Evolutionary conservation across 2,888 invertebrate species (phyloP).

Genomic region (Ophraella communa): DNA sequence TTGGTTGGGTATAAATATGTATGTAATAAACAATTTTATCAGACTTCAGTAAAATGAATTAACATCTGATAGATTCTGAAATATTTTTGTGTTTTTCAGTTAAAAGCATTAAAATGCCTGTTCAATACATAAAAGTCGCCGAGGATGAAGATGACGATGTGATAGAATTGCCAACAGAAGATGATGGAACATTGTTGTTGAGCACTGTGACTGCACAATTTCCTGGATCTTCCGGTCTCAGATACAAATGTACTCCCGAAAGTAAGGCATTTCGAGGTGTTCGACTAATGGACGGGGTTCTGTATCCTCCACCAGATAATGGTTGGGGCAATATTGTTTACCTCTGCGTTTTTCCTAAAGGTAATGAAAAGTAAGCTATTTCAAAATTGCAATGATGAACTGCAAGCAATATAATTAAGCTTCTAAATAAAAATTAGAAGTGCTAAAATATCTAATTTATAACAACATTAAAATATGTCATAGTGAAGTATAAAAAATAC

Average conservation of each 20-base stretch:
- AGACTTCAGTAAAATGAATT: no score
- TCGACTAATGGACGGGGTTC: constrained; percentile 86
- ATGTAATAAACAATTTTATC: not conserved
- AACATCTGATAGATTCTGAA: no score
- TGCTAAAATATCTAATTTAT: no score
- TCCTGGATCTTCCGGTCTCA: constrained; percentile 96
- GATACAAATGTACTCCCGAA: constrained; percentile 89
- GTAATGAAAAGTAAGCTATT: no score
- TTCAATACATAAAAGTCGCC: constrained; percentile 84
- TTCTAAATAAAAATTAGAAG: no score
- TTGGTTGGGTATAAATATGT: no score
- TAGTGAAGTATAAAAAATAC: no score
- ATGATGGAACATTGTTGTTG: constrained; percentile 88
- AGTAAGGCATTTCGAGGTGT: constrained; percentile 88
- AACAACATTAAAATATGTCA: no score
- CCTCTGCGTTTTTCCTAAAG: constrained; percentile 83
- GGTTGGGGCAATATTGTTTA: constrained; percentile 86
- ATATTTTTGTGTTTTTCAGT: no score
- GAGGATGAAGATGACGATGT: constrained; percentile 96
- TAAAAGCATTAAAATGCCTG: constrained; percentile 54
- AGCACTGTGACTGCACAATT: constrained; percentile 97
- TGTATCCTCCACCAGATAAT: constrained; percentile 84
- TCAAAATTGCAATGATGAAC: no score
- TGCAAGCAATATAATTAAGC: no score
- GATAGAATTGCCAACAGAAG: constrained; percentile 95